These are phyloP conservation scores for Alfaro cultratus DNA, from an alignment of 2,797 vertebrate species.

Conservation along the genomic window DNA sequence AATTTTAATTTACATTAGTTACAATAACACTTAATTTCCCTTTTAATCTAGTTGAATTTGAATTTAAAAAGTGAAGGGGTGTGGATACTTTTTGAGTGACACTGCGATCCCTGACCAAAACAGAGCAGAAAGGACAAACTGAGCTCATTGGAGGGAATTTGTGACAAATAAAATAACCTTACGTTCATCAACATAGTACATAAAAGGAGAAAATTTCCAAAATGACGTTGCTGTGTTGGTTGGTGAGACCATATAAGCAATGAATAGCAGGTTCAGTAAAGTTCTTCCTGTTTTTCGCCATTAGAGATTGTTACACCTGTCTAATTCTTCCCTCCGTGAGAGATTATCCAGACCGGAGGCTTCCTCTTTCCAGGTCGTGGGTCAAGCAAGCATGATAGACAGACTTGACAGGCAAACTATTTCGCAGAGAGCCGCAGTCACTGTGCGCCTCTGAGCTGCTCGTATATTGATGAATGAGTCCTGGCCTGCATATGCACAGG, in stretches of 20 bases:
- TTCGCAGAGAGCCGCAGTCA: constrained; percentile 63
- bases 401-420: constrained; percentile 58
- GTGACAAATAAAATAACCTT: background rate
- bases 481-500: constrained; percentile 50
- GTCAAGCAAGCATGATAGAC: constrained; percentile 42
- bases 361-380: constrained; percentile 44
- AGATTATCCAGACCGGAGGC: constrained; percentile 61
- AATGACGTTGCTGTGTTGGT: constrained; percentile 5
- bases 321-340: constrained; percentile 61
- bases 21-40: no score
- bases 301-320: constrained; percentile 74
- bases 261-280: constrained; percentile 18
- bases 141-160: background rate
- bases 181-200: background rate
- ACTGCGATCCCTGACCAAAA: background rate
- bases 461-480: constrained; percentile 62
- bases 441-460: constrained; percentile 32
- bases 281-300: constrained; percentile 73
- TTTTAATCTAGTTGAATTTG: no score
- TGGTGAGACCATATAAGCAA: constrained; percentile 21
- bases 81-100: background rate
- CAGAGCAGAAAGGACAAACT: background rate
- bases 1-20: no score
- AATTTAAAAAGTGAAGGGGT: background rate
- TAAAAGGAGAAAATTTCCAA: background rate